These are phyloP conservation scores for Phocoena phocoena DNA, from an alignment of 2,113 vertebrate genomes.

Conservation along the genomic window DNA sequence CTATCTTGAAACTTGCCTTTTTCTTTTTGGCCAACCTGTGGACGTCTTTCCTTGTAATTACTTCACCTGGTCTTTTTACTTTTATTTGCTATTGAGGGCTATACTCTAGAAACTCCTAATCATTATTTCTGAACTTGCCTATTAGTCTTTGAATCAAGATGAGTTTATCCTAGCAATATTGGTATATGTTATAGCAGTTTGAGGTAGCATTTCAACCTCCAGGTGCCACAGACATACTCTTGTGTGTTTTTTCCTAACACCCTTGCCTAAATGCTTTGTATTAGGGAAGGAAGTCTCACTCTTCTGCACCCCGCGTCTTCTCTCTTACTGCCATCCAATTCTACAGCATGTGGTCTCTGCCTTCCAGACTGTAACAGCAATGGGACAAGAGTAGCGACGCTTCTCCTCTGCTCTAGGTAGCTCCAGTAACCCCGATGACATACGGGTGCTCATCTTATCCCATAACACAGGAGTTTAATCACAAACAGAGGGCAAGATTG, in stretches of 20 bases:
- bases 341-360: rapidly evolving
- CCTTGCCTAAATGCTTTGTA: not conserved
- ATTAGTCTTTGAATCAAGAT: not conserved
- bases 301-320: not conserved
- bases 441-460: not conserved
- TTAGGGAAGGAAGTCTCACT: not conserved
- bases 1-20: not conserved
- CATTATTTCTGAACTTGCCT: constrained; percentile 14
- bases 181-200: not conserved
- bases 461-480: not conserved
- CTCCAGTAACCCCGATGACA: not conserved
- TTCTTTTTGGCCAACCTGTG: not conserved
- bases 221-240: not conserved
- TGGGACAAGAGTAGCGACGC: not conserved
- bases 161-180: not conserved
- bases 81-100: not conserved
- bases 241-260: not conserved
- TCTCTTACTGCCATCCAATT: not conserved
- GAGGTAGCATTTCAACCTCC: not conserved
- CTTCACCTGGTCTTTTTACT: not conserved
- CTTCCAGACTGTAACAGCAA: not conserved
- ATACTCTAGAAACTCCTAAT: not conserved
- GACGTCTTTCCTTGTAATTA: not conserved
- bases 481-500: not conserved
- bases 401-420: not conserved